These are phyloP conservation scores for Psilopsiagon aymara DNA, from an alignment of 2,113 vertebrate genomes.

Conservation along the genomic window DNA sequence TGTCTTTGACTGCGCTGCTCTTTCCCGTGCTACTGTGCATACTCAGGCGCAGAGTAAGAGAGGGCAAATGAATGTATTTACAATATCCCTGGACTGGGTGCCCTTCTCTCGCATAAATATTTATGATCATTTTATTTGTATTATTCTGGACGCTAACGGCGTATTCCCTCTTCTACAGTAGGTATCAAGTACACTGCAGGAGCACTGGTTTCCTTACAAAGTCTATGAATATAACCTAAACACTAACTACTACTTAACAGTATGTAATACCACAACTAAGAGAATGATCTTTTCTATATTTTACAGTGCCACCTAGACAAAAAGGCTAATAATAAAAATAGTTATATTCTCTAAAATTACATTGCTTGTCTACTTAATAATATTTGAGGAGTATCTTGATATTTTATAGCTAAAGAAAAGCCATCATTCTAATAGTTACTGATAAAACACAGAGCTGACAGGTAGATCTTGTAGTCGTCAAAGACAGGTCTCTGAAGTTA, in stretches of 20 bases:
- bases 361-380: background rate
- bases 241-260: background rate
- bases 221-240: background rate
- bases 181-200: background rate
- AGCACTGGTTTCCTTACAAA: background rate
- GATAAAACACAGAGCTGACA: background rate
- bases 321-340: background rate
- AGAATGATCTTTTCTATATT: background rate
- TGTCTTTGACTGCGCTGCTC: background rate
- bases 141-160: background rate
- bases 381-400: background rate
- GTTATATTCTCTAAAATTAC: background rate
- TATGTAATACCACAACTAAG: background rate
- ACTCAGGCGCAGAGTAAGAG: background rate
- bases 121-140: background rate
- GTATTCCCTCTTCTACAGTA: background rate
- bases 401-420: background rate
- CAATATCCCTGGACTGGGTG: background rate
- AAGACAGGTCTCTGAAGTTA: background rate
- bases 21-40: background rate
- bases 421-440: background rate
- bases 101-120: background rate
- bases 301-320: background rate
- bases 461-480: background rate
- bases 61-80: background rate